Conservation (phyloP, 1,140 invertebrate species). For the Drosophila novamexicana region DNA sequence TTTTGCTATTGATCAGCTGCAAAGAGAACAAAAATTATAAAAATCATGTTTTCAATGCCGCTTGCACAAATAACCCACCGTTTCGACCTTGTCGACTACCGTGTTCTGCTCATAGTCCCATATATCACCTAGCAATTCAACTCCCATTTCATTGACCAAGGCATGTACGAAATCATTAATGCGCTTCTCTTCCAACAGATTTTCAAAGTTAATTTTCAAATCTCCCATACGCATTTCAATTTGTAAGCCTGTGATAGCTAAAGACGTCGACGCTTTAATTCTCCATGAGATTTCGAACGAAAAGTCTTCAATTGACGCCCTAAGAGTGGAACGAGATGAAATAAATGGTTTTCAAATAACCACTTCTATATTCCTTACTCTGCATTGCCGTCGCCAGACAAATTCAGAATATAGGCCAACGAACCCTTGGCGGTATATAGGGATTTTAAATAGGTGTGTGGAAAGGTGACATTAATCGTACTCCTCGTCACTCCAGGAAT, state of each 20-base stretch:
- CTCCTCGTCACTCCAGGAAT: conserved; percentile 21
- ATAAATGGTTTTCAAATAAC: not conserved
- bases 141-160: conserved; percentile 69
- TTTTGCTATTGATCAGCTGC: conserved; percentile 58
- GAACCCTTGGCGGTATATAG: conserved; percentile 78
- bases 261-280: conserved; percentile 30
- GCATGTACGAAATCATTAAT: conserved; percentile 67
- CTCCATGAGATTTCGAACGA: conserved; percentile 53
- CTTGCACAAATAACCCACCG: conserved; percentile 29
- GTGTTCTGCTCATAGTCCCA: conserved; percentile 60
- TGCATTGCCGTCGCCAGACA: conserved; percentile 72
- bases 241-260: conserved; percentile 56
- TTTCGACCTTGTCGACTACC: conserved; percentile 46
- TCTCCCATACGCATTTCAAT: conserved; percentile 59
- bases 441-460: too few species aligned
- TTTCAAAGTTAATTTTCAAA: conserved; percentile 66
- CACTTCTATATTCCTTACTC: conserved; percentile 51
- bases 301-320: conserved; percentile 48
- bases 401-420: conserved; percentile 67
- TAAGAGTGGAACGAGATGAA: conserved; percentile 11
- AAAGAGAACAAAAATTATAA: conserved; percentile 3
- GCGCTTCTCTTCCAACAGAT: conserved; percentile 68
- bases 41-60: not conserved
- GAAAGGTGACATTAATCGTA: too few species aligned
- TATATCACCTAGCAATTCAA: conserved; percentile 68